phyloP scores from a whole-genome alignment of 2,113 vertebrate species.

The Oceanodroma tethys region DNA sequence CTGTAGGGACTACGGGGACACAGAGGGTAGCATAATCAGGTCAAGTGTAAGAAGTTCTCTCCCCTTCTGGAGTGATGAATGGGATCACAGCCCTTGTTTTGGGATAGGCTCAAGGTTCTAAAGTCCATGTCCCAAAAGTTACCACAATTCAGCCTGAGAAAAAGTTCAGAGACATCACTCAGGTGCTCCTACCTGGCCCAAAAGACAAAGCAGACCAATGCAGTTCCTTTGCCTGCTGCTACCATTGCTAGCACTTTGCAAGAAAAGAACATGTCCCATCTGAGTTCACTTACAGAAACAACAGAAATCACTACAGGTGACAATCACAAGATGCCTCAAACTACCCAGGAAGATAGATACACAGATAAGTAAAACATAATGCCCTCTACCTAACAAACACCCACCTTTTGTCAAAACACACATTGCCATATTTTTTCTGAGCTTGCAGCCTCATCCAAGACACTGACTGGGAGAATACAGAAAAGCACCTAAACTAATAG shows the following conservation, averaged over 20 bases:
- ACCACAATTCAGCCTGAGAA: neutral
- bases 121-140: neutral
- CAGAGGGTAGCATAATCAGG: neutral
- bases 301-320: neutral
- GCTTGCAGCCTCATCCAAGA: neutral
- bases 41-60: neutral
- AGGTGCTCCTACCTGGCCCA: neutral
- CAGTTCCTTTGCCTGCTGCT: neutral
- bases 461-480: neutral
- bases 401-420: neutral
- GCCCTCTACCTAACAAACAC: neutral
- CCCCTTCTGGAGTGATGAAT: neutral
- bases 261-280: neutral
- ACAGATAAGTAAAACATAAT: neutral
- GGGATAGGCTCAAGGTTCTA: neutral
- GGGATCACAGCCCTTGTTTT: neutral
- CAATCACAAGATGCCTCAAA: neutral
- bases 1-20: neutral
- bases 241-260: neutral
- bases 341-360: neutral
- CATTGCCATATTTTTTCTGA: neutral
- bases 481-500: neutral
- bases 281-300: neutral
- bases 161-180: neutral
- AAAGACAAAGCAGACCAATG: neutral